Percentiles rank a stretch among this genome's conserved stretches.
phyloP scores from a whole-genome alignment of 2,888 invertebrate species.

The Norana najaformis region DNA sequence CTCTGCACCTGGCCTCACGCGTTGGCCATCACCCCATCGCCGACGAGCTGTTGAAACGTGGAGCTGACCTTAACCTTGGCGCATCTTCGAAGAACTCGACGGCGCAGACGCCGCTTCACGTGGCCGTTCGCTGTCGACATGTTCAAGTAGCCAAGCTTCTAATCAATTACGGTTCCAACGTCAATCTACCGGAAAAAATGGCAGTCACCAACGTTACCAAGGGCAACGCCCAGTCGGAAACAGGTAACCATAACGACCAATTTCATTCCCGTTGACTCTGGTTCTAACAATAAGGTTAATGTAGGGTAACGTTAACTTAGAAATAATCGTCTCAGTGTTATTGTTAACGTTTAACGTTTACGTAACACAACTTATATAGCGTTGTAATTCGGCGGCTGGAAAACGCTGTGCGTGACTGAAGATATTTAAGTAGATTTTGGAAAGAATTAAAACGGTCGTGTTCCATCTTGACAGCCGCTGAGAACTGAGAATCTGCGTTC shows the following conservation, averaged over 20 bases:
- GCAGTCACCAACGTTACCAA: neutral
- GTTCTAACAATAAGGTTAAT: too few relatives aligned
- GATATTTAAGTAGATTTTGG: too few relatives aligned
- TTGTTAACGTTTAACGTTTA: too few relatives aligned
- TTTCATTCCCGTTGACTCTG: neutral
- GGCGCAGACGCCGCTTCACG: constrained; percentile 43
- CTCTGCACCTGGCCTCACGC: constrained; percentile 42
- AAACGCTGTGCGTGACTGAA: too few relatives aligned
- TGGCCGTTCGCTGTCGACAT: constrained; percentile 40
- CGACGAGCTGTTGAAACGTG: constrained; percentile 32
- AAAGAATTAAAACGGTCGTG: too few relatives aligned
- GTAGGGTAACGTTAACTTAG: too few relatives aligned
- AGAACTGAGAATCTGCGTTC: too few relatives aligned
- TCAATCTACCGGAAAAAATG: constrained; percentile 40
- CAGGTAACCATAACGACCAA: neutral
- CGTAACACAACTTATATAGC: too few relatives aligned
- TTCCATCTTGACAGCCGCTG: too few relatives aligned
- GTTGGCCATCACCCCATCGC: constrained; percentile 36
- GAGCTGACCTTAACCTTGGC: constrained; percentile 36
- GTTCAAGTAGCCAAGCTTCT: constrained; percentile 36
- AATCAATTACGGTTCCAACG: constrained; percentile 38
- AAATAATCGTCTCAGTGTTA: too few relatives aligned
- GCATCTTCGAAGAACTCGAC: constrained; percentile 39
- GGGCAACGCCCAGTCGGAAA: neutral
- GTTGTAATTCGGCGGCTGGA: too few relatives aligned